Conservation (phyloP, 53 echinoderm and acorn worm genomes). For the Glandiceps talaboti region DNA sequence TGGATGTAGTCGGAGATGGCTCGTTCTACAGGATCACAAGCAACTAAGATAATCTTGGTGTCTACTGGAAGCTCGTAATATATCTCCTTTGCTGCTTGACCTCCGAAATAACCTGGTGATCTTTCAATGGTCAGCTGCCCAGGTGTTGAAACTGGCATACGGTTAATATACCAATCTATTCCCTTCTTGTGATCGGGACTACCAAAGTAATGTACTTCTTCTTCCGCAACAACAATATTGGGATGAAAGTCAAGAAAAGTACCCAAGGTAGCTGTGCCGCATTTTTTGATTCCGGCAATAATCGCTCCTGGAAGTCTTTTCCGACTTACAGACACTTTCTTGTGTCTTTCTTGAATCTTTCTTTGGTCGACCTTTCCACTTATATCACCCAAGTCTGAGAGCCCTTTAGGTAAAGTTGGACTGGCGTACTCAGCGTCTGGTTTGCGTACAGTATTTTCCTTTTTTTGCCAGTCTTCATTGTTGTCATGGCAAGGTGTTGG, state of each 20-base stretch:
- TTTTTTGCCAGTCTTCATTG: too few relatives aligned
- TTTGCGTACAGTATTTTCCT: too few relatives aligned
- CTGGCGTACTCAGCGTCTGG: slow-evolving; percentile 3
- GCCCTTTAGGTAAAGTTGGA: slow-evolving; percentile 12
- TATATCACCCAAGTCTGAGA: too few relatives aligned
- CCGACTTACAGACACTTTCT: too few relatives aligned
- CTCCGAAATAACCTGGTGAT: slow-evolving; percentile 50
- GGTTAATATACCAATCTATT: slow-evolving; percentile 27
- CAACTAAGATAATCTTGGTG: too few relatives aligned
- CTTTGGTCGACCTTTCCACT: too few relatives aligned
- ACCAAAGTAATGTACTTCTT: slow-evolving; percentile 57
- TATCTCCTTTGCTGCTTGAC: slow-evolving; percentile 18
- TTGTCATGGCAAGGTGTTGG: too few relatives aligned
- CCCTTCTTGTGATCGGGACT: slow-evolving; percentile 22
- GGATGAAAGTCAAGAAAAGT: slow-evolving; percentile 73
- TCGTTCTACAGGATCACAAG: too few relatives aligned
- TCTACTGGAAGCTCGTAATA: too few relatives aligned
- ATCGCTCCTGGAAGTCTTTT: slow-evolving; percentile 52
- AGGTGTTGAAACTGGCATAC: slow-evolving; percentile 56
- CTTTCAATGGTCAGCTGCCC: slow-evolving; percentile 65
- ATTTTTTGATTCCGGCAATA: slow-evolving; percentile 69
- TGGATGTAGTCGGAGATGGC: too few relatives aligned
- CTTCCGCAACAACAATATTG: slow-evolving; percentile 45
- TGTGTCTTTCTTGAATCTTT: too few relatives aligned
- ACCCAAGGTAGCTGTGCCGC: slow-evolving; percentile 77